phyloP scores from a whole-genome alignment of 2,113 vertebrate species.

The Piprites chloris region DNA sequence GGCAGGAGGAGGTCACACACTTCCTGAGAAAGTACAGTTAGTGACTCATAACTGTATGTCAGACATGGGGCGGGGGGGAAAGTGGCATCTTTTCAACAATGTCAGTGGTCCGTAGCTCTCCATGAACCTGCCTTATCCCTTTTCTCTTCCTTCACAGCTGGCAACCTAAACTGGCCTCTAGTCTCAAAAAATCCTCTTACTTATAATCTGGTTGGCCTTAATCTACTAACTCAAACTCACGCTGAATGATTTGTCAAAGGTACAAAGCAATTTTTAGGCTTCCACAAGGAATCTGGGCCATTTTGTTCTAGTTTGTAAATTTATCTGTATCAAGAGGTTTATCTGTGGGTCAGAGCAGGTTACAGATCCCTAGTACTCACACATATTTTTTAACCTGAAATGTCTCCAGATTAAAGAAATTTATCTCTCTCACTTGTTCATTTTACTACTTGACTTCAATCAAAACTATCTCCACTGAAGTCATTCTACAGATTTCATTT shows the following conservation, averaged over 20 bases:
- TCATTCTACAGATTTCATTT: slow-evolving; percentile 59
- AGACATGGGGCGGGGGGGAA: neutral
- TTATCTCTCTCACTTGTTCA: slow-evolving; percentile 44
- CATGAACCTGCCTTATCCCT: neutral
- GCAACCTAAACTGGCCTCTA: neutral
- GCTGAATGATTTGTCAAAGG: neutral
- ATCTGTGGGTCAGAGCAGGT: neutral
- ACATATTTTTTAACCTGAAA: neutral
- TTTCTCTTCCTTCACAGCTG: neutral
- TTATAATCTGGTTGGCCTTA: slow-evolving; percentile 30
- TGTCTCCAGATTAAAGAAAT: slow-evolving; percentile 12
- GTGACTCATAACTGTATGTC: neutral
- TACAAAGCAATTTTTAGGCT: neutral
- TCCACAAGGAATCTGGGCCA: neutral
- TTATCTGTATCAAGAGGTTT: neutral
- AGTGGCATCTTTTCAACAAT: neutral
- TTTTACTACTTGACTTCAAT: slow-evolving; percentile 60
- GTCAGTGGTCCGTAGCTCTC: neutral
- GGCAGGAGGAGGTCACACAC: neutral
- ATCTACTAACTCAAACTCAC: neutral
- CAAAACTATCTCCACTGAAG: slow-evolving; percentile 54
- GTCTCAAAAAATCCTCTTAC: slow-evolving; percentile 7
- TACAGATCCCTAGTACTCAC: neutral
- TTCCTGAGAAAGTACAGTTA: neutral
- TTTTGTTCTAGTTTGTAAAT: neutral